Conservation (phyloP, 2,888 invertebrate genomes). For the Machimus atricapillus region DNA sequence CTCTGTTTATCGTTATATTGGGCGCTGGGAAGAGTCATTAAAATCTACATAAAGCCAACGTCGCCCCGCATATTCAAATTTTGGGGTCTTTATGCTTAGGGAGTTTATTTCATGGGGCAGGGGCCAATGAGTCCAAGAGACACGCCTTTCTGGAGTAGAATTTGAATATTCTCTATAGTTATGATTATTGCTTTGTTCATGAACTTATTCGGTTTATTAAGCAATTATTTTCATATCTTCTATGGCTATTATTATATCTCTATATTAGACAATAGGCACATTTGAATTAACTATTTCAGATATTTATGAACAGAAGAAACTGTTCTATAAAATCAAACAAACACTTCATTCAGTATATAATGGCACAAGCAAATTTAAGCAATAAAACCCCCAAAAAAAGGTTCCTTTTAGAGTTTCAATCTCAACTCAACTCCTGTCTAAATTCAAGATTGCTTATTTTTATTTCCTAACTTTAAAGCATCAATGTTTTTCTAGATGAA, state of each 20-base stretch:
- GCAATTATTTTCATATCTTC: neutral
- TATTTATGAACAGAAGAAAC: no score
- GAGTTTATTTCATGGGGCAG: neutral
- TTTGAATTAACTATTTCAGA: neutral
- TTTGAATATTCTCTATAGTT: neutral
- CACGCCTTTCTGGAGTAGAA: neutral
- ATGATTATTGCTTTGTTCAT: neutral
- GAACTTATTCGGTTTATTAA: neutral
- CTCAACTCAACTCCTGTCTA: no score
- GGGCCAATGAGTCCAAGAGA: neutral
- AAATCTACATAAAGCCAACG: neutral
- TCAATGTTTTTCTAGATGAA: no score
- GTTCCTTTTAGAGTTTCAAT: no score
- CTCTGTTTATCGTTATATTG: neutral
- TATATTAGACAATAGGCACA: neutral
- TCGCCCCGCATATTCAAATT: neutral
- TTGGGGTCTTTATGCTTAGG: neutral
- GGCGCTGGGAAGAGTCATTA: neutral
- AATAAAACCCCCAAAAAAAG: no score
- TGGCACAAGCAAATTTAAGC: no score
- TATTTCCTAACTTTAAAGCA: no score
- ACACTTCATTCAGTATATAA: no score
- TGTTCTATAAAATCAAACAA: no score
- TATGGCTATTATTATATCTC: no score
- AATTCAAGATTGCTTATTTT: no score